Evolutionary conservation across 1,140 invertebrate genomes (phyloP), one percentile per base, ranked within the genome.

Genomic region (Cryptotermes secundus): DNA sequence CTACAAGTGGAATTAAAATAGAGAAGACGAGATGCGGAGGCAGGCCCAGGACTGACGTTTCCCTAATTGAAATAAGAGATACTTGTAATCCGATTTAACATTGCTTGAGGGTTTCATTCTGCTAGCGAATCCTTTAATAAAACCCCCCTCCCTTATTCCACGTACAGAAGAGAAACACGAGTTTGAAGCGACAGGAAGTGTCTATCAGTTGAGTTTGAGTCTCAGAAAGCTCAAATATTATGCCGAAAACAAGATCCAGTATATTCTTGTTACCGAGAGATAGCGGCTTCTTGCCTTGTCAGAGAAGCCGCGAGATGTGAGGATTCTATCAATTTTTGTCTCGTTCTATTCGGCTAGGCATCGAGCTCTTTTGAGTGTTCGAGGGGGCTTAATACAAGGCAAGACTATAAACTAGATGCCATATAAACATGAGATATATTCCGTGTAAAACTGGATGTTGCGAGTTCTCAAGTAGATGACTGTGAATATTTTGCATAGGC

Each of bases 21-120:
- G n/a, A n/a, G 59, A n/a, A 72, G 26, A 72, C 59, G n/a, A 72
- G 7, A 14, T 6, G 59, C 9, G n/a, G 59, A 72, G 59, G n/a
- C 4, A 72, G n/a, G n/a, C n/a, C n/a, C 59, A 72, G 26, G 59
- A 31, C 19, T 72, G n/a, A n/a, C 59, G 59, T 72, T 72, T n/a
- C 59, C n/a, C 59, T 72, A 72, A 72, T 72, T 72, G 59, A 72
- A 72, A 72, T 72, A 72, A 72, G 59, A 72, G 59, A 72, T 72
- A 72, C 59, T 9, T 6, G 59, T 72, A 72, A 72, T 72, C 59
- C 59, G 59, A 72, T 72, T 72, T 72, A 72, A 14, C 59, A 31
- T 72, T 72, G 59, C 59, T 72, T n/a, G 26, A 72, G 59, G 59
- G 59, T 72, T 72, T 72, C 59, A 72, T 72, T 72, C 59, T 72